phyloP scores from a whole-genome alignment of 1,140 invertebrate species.

The Pseudomyrmex cubaensis region DNA sequence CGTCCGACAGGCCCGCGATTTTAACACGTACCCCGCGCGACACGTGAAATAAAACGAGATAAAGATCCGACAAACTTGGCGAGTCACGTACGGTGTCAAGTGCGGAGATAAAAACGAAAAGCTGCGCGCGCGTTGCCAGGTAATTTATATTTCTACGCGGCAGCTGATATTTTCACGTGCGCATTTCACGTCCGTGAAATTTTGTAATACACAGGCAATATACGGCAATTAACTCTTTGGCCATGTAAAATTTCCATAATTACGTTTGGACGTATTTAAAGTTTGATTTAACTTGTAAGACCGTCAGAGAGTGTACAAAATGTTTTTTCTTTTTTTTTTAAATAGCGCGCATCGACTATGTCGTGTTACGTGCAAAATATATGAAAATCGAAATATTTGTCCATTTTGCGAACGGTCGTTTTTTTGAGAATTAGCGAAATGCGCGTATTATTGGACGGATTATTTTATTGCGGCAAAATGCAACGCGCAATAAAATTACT shows the following conservation, averaged over 20 bases:
- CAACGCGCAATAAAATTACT: slow-evolving; percentile 3
- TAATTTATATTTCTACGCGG: slow-evolving; percentile 45
- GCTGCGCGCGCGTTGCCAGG: slow-evolving; percentile 10
- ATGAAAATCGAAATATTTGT: slow-evolving; percentile 8
- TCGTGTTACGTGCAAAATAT: background rate
- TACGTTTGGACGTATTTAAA: background rate
- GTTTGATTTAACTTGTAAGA: background rate
- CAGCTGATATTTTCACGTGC: slow-evolving; percentile 43
- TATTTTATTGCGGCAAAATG: slow-evolving; percentile 7
- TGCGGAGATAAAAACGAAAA: slow-evolving; percentile 55
- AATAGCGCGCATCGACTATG: no score
- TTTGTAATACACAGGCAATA: slow-evolving; percentile 10
- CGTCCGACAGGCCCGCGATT: slow-evolving; percentile 26
- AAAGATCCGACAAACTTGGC: slow-evolving; percentile 55
- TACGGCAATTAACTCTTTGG: slow-evolving; percentile 31
- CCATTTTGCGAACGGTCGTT: background rate
- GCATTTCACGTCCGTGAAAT: slow-evolving; percentile 20
- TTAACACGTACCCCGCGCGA: slow-evolving; percentile 39
- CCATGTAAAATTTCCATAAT: background rate
- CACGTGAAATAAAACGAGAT: slow-evolving; percentile 59
- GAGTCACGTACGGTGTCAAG: slow-evolving; percentile 59
- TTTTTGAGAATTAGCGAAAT: slow-evolving; percentile 35
- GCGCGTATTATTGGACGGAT: background rate
- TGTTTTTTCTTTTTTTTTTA: background rate
- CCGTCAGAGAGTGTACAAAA: background rate